Conservation (phyloP, 2,113 vertebrate species). For the Hypomesus transpacificus region DNA sequence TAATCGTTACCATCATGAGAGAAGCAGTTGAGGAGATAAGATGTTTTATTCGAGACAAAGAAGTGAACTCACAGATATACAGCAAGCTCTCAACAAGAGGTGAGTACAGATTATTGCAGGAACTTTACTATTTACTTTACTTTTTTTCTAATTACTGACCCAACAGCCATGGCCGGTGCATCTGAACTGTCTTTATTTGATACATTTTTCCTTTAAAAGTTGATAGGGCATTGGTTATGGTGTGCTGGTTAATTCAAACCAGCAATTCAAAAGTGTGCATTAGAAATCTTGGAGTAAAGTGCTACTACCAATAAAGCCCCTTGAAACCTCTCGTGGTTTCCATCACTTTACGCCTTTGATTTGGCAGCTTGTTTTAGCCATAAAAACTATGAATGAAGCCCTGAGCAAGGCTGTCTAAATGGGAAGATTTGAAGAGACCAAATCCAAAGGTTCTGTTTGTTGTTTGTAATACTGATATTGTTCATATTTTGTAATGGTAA, state of each 20-base stretch:
- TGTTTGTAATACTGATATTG: too few species aligned
- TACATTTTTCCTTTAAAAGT: conserved; percentile 56
- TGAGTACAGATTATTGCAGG: conserved; percentile 49
- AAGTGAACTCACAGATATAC: conserved; percentile 98
- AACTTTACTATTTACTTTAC: neutral
- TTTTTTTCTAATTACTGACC: neutral
- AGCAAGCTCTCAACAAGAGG: conserved; percentile 95
- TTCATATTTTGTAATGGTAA: too few species aligned
- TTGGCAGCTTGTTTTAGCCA: conserved; percentile 69
- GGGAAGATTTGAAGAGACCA: too few species aligned
- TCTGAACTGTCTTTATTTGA: conserved; percentile 15
- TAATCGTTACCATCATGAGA: conserved; percentile 87
- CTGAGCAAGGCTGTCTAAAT: too few species aligned
- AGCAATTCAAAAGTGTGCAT: conserved; percentile 77
- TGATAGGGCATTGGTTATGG: conserved; percentile 61
- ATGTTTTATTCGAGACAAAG: conserved; percentile 92
- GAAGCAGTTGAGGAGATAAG: conserved; percentile 94
- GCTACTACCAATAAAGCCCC: conserved; percentile 77
- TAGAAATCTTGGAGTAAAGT: conserved; percentile 78
- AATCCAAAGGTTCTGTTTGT: too few species aligned
- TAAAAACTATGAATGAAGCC: conserved; percentile 60
- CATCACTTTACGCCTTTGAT: conserved; percentile 72
- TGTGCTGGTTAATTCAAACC: conserved; percentile 79
- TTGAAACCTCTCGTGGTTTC: conserved; percentile 78
- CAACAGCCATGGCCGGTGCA: neutral